Evolutionary conservation across 2,888 invertebrate species (phyloP).

Genomic region (Cryptocephalus moraei): DNA sequence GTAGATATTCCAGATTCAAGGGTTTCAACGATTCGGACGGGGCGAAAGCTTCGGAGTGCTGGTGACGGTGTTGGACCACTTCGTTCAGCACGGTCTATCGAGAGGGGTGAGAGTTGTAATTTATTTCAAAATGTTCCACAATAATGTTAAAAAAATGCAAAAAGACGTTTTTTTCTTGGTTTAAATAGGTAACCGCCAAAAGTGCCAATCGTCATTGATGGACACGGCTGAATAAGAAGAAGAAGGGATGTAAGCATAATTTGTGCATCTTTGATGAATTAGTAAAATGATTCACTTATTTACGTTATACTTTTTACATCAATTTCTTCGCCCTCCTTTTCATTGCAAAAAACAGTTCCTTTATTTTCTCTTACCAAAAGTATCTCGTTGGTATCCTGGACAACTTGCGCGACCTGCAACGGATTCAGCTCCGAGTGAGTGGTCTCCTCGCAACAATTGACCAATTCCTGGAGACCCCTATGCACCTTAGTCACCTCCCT

Average conservation of each 20-base stretch:
- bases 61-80: slow-evolving; percentile 53
- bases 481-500: slow-evolving; percentile 59
- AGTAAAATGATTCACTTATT: too few species aligned
- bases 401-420: slow-evolving; percentile 43
- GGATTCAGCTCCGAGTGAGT: slow-evolving; percentile 49
- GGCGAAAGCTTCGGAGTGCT: slow-evolving; percentile 43
- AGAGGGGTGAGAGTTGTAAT: background rate
- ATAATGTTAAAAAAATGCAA: too few species aligned
- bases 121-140: background rate
- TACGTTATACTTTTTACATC: too few species aligned
- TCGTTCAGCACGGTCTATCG: slow-evolving; percentile 52
- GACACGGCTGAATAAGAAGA: too few species aligned
- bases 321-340: too few species aligned
- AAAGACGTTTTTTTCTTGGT: too few species aligned
- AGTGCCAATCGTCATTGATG: too few species aligned
- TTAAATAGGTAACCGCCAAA: too few species aligned
- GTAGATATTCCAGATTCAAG: slow-evolving; percentile 50
- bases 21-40: slow-evolving; percentile 35
- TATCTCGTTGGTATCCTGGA: slow-evolving; percentile 49
- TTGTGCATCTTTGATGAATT: too few species aligned
- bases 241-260: too few species aligned
- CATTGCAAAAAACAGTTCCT: too few species aligned
- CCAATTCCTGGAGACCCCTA: slow-evolving; percentile 52
- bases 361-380: slow-evolving; percentile 37
- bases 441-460: slow-evolving; percentile 49